Conservation (phyloP, 2,888 invertebrate species). For the Heliconius sara region DNA sequence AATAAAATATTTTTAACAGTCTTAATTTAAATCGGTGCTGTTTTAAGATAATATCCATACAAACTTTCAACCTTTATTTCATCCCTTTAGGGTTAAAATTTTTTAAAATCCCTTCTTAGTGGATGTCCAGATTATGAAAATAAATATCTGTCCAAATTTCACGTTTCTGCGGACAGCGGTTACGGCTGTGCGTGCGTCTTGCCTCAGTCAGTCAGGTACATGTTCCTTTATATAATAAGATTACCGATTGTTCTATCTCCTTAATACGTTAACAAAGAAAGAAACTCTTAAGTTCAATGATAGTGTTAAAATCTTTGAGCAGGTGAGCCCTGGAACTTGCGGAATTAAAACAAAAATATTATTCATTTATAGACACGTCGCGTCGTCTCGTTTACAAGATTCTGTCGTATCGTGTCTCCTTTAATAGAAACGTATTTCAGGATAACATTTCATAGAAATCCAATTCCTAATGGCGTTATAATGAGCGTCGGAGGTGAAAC, state of each 20-base stretch:
- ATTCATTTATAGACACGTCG: neutral
- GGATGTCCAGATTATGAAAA: no score
- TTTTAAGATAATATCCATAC: no score
- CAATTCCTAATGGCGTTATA: conserved; percentile 45
- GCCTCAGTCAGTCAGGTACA: no score
- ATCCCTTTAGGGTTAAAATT: no score
- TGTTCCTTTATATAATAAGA: no score
- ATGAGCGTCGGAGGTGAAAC: conserved; percentile 42
- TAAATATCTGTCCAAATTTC: no score
- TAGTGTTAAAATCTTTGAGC: neutral
- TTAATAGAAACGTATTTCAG: conserved; percentile 28
- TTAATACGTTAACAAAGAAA: neutral
- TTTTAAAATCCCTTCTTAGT: no score
- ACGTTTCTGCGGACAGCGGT: no score
- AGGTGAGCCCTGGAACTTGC: neutral
- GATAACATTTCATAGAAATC: conserved; percentile 42
- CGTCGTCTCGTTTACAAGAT: neutral
- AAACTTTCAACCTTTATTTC: no score
- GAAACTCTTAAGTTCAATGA: neutral
- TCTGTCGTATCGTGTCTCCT: neutral
- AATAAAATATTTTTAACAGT: no score
- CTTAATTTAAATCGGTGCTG: no score
- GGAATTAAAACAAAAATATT: neutral
- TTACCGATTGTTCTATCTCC: neutral
- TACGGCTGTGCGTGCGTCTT: no score